phyloP scores from a whole-genome alignment of 2,797 vertebrate species.

The Anabas testudineus region DNA sequence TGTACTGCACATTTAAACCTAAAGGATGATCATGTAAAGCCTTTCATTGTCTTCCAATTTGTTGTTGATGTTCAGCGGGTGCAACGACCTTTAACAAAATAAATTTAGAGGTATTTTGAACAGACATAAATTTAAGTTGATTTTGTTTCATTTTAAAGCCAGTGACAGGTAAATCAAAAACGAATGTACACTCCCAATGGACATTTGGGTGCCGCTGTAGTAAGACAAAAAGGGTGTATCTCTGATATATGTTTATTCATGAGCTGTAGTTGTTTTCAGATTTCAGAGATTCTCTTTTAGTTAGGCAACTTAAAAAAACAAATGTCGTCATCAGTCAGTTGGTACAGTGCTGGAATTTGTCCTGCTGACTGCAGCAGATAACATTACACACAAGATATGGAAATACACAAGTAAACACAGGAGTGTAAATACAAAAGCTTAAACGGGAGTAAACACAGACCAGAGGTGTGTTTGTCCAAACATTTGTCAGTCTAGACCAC shows the following conservation, averaged over 20 bases:
- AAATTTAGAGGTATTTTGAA: not conserved
- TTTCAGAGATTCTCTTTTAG: not conserved
- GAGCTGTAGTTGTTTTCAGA: too few species aligned
- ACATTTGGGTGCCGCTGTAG: too few species aligned
- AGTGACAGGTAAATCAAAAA: too few species aligned
- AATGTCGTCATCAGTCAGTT: not conserved
- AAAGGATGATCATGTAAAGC: too few species aligned
- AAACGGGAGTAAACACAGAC: not conserved
- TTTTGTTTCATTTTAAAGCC: too few species aligned
- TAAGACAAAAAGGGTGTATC: too few species aligned
- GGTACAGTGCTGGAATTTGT: slow-evolving; percentile 19
- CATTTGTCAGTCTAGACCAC: not conserved
- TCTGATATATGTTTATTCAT: not conserved
- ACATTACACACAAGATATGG: not conserved
- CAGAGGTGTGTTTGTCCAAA: not conserved
- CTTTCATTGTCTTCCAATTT: too few species aligned
- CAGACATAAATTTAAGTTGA: too few species aligned
- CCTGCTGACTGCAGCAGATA: slow-evolving; percentile 28
- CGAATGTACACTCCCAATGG: too few species aligned
- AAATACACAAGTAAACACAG: slow-evolving; percentile 15
- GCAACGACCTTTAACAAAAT: too few species aligned
- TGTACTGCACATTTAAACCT: not conserved
- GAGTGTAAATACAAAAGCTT: slow-evolving; percentile 19
- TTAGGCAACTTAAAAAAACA: slow-evolving; percentile 13
- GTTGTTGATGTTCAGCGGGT: too few species aligned